phyloP scores from a whole-genome alignment of 53 echinoderm and acorn worm species.

The Arbacia lixula region DNA sequence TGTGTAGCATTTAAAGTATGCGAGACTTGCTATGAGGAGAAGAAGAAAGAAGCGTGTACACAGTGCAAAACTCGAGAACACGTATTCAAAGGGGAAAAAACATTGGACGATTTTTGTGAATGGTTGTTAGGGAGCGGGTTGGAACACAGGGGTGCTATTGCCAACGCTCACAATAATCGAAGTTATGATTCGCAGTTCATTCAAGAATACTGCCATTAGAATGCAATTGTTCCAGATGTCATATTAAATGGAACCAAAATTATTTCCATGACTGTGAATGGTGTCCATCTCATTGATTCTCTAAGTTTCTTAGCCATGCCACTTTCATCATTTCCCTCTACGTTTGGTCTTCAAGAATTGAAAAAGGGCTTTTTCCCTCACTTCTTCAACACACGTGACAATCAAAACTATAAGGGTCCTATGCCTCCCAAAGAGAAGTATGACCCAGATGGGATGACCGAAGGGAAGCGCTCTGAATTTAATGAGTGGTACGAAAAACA shows the following conservation, averaged over 20 bases:
- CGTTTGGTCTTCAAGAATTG: conserved; percentile 40
- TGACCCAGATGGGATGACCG: conserved; percentile 36
- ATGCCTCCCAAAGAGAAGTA: neutral
- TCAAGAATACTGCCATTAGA: conserved; percentile 12
- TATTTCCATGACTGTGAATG: conserved; percentile 9
- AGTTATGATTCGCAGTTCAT: conserved; percentile 45
- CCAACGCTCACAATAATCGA: conserved; percentile 54
- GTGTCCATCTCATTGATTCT: conserved; percentile 62
- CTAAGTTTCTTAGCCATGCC: conserved; percentile 72
- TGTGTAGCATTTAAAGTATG: no score
- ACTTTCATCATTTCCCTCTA: conserved; percentile 45
- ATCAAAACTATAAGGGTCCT: neutral
- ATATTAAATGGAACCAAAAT: conserved; percentile 58
- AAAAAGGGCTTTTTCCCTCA: conserved; percentile 51
- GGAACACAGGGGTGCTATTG: conserved; percentile 26
- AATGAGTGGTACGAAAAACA: conserved; percentile 18
- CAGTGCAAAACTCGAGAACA: conserved; percentile 18
- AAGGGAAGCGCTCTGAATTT: neutral
- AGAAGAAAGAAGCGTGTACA: conserved; percentile 1
- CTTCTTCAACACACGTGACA: conserved; percentile 43
- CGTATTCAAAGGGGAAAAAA: conserved; percentile 32
- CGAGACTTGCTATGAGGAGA: no score
- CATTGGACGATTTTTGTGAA: conserved; percentile 43
- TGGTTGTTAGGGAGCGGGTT: conserved; percentile 46
- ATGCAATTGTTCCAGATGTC: conserved; percentile 46